Evolutionary conservation across 2,113 vertebrate species (phyloP), one percentile per base, ranked within the genome.

Genomic region (Zosterops japonicus): DNA sequence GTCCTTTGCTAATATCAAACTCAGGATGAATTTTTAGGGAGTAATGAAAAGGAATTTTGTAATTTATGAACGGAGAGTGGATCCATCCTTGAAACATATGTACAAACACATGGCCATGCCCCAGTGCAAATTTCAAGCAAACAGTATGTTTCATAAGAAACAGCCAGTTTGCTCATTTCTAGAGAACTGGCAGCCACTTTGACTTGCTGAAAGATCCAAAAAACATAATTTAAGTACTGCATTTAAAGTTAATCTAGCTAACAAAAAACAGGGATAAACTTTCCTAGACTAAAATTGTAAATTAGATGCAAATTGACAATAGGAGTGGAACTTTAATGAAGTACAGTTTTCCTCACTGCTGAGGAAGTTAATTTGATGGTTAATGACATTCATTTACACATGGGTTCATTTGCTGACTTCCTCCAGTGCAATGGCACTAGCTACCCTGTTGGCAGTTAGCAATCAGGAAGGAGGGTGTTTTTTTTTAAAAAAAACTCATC

Each of bases 161-260:
- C 93, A 96, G 90, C 55, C 77, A 92, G 9, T 95, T 96, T 96
- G 60, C 78, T 96, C 74, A 86, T 89, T 97, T 94, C 75, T 88
- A 67, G 83, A 90, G 83, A 95, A 91, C 86, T 95, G 83, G 96
- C 94, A 87, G 61, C 27, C 35, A 71, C 64, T 94, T 65, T 56
- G 44, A 95, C 72, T 83, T 95, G 94, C 78, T 96, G 97, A 97
- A 97, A 97, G 91, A 80, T 93, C 94, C 90, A 94, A 94, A 95
- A 95, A 63, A 70, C 77, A 72, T 81, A 89, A 96, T 97, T 95
- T 95, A 95, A 97, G 57, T 72, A 64, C 89, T 95, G 91, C 35
- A 91, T 90, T 96, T 96, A 95, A 97, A 95, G 91, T 92, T 94
- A 96, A 97, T 92, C 83, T 91, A 91, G 86, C 89, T 96, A 97